These are phyloP conservation scores for Mugil cephalus DNA, from an alignment of 2,113 vertebrate genomes.

Conservation along the genomic window DNA sequence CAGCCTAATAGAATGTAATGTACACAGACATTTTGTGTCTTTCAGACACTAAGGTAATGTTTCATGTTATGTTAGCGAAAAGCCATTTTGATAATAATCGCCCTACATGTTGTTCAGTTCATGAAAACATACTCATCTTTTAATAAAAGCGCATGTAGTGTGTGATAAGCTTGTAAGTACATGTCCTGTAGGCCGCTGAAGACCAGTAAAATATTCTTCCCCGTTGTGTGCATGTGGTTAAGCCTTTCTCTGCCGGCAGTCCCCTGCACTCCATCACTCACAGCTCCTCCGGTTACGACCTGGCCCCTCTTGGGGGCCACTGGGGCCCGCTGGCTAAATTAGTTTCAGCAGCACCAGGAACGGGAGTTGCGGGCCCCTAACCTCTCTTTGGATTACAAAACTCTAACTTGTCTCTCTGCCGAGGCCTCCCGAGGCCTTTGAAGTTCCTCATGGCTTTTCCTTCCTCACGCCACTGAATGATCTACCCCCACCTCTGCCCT, in stretches of 20 bases:
- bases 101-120: not conserved
- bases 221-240: conserved; percentile 4
- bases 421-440: conserved; percentile 74
- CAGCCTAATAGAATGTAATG: not conserved
- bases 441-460: conserved; percentile 76
- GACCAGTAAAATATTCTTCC: conserved; percentile 20
- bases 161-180: conserved; percentile 14
- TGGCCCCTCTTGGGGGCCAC: conserved; percentile 54
- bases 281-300: conserved; percentile 78
- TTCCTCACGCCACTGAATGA: conserved; percentile 71
- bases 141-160: not conserved
- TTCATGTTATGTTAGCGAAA: not conserved
- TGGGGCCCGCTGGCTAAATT: conserved; percentile 72
- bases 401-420: conserved; percentile 68
- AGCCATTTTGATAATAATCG: not conserved
- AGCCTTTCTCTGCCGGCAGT: conserved; percentile 37
- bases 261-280: conserved; percentile 77
- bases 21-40: not conserved
- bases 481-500: conserved; percentile 59
- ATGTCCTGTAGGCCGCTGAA: not conserved
- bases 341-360: conserved; percentile 74
- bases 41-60: not conserved
- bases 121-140: too few species aligned
- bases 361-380: conserved; percentile 62
- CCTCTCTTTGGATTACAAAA: conserved; percentile 75